Percentiles rank a stretch among this genome's conserved stretches.
phyloP scores from a whole-genome alignment of 2,113 vertebrate species.

The Speoplatyrhinus poulsoni region DNA sequence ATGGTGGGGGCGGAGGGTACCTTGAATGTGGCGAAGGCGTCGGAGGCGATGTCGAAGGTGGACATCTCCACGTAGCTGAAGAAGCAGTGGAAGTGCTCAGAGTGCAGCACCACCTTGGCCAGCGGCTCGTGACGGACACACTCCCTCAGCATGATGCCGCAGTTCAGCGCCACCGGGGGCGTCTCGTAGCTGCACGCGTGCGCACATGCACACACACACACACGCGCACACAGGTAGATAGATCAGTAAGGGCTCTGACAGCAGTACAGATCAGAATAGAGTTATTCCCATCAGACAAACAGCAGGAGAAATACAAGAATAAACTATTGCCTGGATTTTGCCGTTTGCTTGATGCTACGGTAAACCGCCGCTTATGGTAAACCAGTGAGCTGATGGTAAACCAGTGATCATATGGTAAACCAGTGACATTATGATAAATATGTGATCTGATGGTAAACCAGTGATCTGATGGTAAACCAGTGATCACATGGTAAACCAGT shows the following conservation, averaged over 20 bases:
- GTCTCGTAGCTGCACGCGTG: slow-evolving; percentile 85
- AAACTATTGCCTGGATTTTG: neutral
- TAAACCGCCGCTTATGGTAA: neutral
- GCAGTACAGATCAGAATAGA: neutral
- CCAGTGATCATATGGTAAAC: no score
- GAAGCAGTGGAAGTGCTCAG: slow-evolving; percentile 88
- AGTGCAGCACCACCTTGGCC: slow-evolving; percentile 90
- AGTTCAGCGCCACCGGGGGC: slow-evolving; percentile 90
- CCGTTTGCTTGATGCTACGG: no score
- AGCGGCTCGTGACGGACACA: slow-evolving; percentile 95
- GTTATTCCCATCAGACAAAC: neutral
- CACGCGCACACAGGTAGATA: neutral
- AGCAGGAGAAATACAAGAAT: neutral
- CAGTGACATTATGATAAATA: no score
- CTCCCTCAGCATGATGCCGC: slow-evolving; percentile 96
- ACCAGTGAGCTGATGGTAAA: no score
- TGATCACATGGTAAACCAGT: no score
- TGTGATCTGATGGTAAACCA: no score
- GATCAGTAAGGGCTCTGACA: neutral
- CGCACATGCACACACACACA: neutral
- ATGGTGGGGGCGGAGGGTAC: slow-evolving; percentile 57
- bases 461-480: no score
- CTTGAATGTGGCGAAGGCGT: slow-evolving; percentile 98
- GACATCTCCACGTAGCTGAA: slow-evolving; percentile 97
- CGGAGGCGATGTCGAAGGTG: slow-evolving; percentile 97